Evolutionary conservation across 2,888 invertebrate genomes (phyloP).

Genomic region (Thymelicus lineola): DNA sequence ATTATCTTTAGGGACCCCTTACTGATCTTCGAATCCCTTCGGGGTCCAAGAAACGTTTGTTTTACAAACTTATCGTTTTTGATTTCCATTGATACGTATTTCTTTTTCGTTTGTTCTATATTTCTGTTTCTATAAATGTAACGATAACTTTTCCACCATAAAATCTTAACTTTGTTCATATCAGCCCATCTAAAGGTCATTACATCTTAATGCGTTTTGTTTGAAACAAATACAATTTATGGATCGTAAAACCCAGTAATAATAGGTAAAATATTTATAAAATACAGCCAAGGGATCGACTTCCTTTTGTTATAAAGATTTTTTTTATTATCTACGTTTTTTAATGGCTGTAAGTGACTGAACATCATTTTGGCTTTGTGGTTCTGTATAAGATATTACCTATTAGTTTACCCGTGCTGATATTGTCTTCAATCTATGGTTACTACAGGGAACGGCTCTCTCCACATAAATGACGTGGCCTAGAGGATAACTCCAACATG

Average conservation of each 20-base stretch:
- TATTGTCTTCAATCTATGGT: too few species aligned
- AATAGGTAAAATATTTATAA: not conserved
- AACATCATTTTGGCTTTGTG: too few species aligned
- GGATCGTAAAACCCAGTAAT: slow-evolving; percentile 16
- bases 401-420: too few species aligned
- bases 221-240: slow-evolving; percentile 28
- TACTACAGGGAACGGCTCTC: too few species aligned
- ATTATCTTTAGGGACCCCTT: too few species aligned
- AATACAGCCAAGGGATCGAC: slow-evolving; percentile 6
- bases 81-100: not conserved
- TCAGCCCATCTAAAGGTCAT: slow-evolving; percentile 1
- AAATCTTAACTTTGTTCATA: slow-evolving; percentile 8
- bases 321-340: slow-evolving; percentile 7
- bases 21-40: too few species aligned
- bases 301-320: slow-evolving; percentile 12
- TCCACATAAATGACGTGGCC: too few species aligned
- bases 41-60: too few species aligned
- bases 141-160: not conserved
- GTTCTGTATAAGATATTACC: too few species aligned
- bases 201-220: slow-evolving; percentile 15
- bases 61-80: too few species aligned
- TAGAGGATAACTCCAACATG: too few species aligned
- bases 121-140: not conserved
- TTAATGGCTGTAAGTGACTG: too few species aligned
- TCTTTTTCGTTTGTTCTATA: not conserved